Evolutionary conservation across 2,797 vertebrate species (phyloP).

Genomic region (Silurus lanzhouensis): DNA sequence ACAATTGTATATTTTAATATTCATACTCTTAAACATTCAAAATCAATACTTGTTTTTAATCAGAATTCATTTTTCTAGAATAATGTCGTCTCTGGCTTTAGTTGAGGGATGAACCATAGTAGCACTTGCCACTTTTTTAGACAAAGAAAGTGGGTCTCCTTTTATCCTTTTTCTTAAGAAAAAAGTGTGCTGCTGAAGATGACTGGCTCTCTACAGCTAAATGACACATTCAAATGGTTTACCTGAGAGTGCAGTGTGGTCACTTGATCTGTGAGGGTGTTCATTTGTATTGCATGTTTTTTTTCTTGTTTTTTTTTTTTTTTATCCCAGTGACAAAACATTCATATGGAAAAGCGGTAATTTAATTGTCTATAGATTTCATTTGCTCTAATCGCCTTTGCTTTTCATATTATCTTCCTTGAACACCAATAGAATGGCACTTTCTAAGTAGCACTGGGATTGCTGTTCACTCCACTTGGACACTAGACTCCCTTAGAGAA

Average conservation of each 20-base stretch:
- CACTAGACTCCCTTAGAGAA: slow-evolving; percentile 18
- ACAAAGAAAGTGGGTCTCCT: slow-evolving; percentile 1
- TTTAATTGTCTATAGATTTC: slow-evolving; percentile 41
- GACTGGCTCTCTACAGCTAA: slow-evolving; percentile 16
- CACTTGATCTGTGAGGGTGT: slow-evolving; percentile 35
- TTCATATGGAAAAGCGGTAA: slow-evolving; percentile 25
- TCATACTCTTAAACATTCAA: slow-evolving; percentile 30
- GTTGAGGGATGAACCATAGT: slow-evolving; percentile 18
- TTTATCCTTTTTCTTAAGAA: slow-evolving; percentile 29
- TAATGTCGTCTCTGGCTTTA: slow-evolving; percentile 39
- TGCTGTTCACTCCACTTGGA: slow-evolving; percentile 34
- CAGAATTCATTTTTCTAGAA: slow-evolving; percentile 31
- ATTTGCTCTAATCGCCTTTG: slow-evolving; percentile 49
- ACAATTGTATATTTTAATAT: slow-evolving; percentile 47
- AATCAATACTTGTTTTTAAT: slow-evolving; percentile 24
- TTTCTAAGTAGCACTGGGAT: slow-evolving; percentile 34
- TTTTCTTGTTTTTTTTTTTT: not conserved
- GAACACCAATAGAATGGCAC: slow-evolving; percentile 29
- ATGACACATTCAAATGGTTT: slow-evolving; percentile 30
- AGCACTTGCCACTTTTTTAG: slow-evolving; percentile 34
- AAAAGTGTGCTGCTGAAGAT: not conserved
- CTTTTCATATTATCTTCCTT: slow-evolving; percentile 53
- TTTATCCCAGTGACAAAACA: not conserved
- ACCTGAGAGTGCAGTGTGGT: slow-evolving; percentile 29
- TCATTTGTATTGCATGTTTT: slow-evolving; percentile 46